Conservation (phyloP, 2,113 vertebrate species). For the Stigmatopora nigra region DNA sequence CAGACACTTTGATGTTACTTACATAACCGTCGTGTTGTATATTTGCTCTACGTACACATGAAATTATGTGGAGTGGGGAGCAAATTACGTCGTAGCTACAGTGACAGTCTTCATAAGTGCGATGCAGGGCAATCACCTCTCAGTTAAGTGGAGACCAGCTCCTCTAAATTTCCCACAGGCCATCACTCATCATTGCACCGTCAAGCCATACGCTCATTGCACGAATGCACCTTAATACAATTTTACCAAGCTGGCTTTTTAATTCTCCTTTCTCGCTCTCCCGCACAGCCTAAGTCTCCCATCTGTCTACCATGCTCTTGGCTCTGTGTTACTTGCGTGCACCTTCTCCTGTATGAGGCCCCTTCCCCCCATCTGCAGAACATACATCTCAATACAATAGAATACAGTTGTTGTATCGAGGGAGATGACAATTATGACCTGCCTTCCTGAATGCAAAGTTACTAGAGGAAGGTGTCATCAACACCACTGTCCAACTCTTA, state of each 20-base stretch:
- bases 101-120: slow-evolving; percentile 31
- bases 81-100: not conserved
- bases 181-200: slow-evolving; percentile 55
- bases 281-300: slow-evolving; percentile 24
- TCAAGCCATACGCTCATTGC: slow-evolving; percentile 46
- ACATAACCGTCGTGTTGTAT: not conserved
- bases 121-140: slow-evolving; percentile 58
- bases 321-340: slow-evolving; percentile 12
- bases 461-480: not conserved
- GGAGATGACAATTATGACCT: not conserved
- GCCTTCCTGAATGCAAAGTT: not conserved
- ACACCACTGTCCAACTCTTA: not conserved
- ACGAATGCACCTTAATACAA: slow-evolving; percentile 57
- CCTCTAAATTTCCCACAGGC: slow-evolving; percentile 49
- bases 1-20: slow-evolving; percentile 1
- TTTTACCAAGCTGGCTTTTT: slow-evolving; percentile 52
- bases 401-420: not conserved
- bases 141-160: slow-evolving; percentile 50
- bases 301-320: slow-evolving; percentile 36
- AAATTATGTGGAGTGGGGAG: not conserved
- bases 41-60: not conserved
- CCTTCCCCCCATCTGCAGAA: slow-evolving; percentile 6
- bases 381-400: not conserved
- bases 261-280: slow-evolving; percentile 35
- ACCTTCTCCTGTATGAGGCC: slow-evolving; percentile 9